A percentile compares a stretch with the other conserved stretches of the same genome.
These are phyloP conservation scores for Netelia virgata DNA, from an alignment of 2,888 invertebrate genomes.

Conservation along the genomic window DNA sequence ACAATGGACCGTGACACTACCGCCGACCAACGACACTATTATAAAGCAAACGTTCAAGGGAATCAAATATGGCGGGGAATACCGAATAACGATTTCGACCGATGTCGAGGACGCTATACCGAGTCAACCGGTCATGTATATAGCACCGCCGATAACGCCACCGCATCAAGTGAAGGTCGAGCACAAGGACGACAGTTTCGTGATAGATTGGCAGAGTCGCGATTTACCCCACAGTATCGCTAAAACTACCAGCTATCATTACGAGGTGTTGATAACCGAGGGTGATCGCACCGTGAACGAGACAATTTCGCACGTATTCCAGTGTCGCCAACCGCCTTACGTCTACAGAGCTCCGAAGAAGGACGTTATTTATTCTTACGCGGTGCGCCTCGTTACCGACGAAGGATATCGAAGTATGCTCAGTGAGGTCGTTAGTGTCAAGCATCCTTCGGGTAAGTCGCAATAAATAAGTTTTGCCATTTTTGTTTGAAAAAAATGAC, in stretches of 20 bases:
- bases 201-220: conserved; percentile 89
- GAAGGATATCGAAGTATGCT: conserved; percentile 88
- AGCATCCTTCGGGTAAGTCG: conserved; percentile 80
- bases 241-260: conserved; percentile 85
- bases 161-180: conserved; percentile 89
- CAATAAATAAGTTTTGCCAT: conserved; percentile 82
- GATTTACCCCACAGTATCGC: conserved; percentile 80
- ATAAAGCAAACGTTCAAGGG: conserved; percentile 86
- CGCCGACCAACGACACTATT: conserved; percentile 85
- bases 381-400: conserved; percentile 87
- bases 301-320: conserved; percentile 84
- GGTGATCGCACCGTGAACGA: conserved; percentile 85
- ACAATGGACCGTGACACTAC: conserved; percentile 85
- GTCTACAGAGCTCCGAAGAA: conserved; percentile 86
- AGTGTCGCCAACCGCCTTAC: conserved; percentile 87
- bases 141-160: conserved; percentile 87
- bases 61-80: conserved; percentile 87
- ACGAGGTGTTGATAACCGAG: conserved; percentile 89
- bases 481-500: conserved; percentile 16
- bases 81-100: conserved; percentile 86
- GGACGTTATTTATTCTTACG: conserved; percentile 87
- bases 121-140: conserved; percentile 85
- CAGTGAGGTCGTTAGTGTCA: conserved; percentile 87
- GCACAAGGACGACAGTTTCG: conserved; percentile 87
- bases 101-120: conserved; percentile 84